Conservation (phyloP, 2,797 vertebrate species). For the Peromyscus attwateri region DNA sequence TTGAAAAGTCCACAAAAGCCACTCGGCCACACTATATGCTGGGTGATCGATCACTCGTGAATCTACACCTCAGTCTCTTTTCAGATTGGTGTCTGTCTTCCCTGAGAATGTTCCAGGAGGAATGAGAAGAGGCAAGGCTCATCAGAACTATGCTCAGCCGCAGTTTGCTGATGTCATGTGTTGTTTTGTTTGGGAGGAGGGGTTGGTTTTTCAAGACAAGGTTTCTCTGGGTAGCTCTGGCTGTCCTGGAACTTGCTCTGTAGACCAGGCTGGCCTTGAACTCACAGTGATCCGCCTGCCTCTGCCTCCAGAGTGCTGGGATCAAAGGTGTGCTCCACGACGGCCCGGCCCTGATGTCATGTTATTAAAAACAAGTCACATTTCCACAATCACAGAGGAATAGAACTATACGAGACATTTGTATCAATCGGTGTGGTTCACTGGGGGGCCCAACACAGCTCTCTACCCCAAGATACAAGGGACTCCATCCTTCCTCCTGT, state of each 20-base stretch:
- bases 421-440: background rate
- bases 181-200: background rate
- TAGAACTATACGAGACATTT: background rate
- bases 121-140: background rate
- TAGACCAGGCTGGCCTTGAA: background rate
- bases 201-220: background rate
- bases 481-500: background rate
- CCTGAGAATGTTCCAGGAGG: background rate
- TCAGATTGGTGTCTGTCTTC: background rate
- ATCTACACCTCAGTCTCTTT: background rate
- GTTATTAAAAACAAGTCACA: constrained; percentile 22
- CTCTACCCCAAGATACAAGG: background rate
- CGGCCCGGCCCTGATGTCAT: background rate
- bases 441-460: background rate
- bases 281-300: background rate
- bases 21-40: background rate
- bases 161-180: background rate
- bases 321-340: background rate
- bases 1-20: background rate
- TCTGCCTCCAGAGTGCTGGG: background rate
- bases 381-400: background rate
- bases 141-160: background rate
- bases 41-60: background rate
- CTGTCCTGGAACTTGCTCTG: background rate
- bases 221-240: background rate